Evolutionary conservation across 2,888 invertebrate species (phyloP).

Genomic region (Dyspetes luteomarginatus): DNA sequence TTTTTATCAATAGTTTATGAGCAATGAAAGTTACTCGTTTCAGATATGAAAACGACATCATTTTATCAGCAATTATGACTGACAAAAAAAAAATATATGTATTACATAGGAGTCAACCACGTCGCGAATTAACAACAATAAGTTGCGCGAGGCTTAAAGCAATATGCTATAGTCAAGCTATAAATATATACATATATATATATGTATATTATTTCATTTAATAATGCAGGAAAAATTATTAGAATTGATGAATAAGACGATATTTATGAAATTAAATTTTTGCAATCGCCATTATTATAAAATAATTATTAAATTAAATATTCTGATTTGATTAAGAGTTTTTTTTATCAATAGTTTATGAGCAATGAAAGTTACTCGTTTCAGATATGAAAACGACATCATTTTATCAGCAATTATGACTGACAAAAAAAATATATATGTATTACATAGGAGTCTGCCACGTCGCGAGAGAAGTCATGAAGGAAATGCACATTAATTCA

Average conservation of each 20-base stretch:
- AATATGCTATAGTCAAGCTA: too few relatives aligned
- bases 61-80: slow-evolving; percentile 70
- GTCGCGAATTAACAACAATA: too few relatives aligned
- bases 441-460: slow-evolving; percentile 63
- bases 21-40: background rate
- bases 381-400: slow-evolving; percentile 66
- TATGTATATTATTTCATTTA: background rate
- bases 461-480: slow-evolving; percentile 49
- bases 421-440: background rate
- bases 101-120: slow-evolving; percentile 64
- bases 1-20: too few relatives aligned
- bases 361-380: background rate
- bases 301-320: background rate
- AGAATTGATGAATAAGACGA: background rate
- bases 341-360: too few relatives aligned
- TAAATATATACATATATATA: background rate
- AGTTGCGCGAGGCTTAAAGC: too few relatives aligned
- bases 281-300: too few relatives aligned
- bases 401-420: slow-evolving; percentile 71
- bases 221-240: background rate
- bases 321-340: background rate
- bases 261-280: background rate
- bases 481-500: slow-evolving; percentile 70
- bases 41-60: slow-evolving; percentile 66
- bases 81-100: slow-evolving; percentile 1